Conservation (phyloP, 2,888 invertebrate genomes). For the Horisme vitalbata region DNA sequence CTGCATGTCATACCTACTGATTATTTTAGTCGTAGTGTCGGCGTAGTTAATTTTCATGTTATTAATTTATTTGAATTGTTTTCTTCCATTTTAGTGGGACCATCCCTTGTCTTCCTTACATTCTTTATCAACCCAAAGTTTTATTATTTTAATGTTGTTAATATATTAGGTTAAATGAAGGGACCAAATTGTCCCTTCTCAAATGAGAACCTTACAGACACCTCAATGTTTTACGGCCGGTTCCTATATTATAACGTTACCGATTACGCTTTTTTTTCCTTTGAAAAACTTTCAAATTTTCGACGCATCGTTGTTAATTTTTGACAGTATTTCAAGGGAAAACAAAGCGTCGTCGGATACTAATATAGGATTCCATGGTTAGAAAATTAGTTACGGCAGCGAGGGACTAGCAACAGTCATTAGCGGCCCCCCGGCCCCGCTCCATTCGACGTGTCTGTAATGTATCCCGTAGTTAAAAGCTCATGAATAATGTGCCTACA, state of each 20-base stretch:
- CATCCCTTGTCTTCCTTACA: conserved; percentile 74
- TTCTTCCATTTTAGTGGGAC: conserved; percentile 61
- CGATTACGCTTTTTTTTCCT: too few relatives aligned
- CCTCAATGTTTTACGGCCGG: conserved; percentile 5
- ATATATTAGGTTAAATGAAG: conserved; percentile 64
- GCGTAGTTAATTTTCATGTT: conserved; percentile 53
- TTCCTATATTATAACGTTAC: too few relatives aligned
- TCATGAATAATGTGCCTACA: conserved; percentile 80
- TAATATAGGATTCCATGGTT: too few relatives aligned
- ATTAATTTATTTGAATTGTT: conserved; percentile 54
- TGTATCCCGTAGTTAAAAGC: conserved; percentile 63
- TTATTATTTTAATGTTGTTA: conserved; percentile 68
- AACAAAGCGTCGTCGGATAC: too few relatives aligned
- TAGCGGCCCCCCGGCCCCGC: background rate
- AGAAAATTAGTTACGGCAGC: too few relatives aligned
- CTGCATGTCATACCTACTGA: conserved; percentile 28
- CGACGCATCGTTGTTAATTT: too few relatives aligned
- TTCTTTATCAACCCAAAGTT: conserved; percentile 75
- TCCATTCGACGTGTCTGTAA: conserved; percentile 12
- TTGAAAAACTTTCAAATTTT: too few relatives aligned
- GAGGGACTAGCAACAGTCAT: background rate
- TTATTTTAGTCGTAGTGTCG: conserved; percentile 38
- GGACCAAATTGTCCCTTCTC: conserved; percentile 18
- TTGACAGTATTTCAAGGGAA: too few relatives aligned
- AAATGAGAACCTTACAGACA: conserved; percentile 7